These are phyloP conservation scores for Capromys pilorides DNA, from an alignment of 2,797 vertebrate genomes.

Conservation along the genomic window DNA sequence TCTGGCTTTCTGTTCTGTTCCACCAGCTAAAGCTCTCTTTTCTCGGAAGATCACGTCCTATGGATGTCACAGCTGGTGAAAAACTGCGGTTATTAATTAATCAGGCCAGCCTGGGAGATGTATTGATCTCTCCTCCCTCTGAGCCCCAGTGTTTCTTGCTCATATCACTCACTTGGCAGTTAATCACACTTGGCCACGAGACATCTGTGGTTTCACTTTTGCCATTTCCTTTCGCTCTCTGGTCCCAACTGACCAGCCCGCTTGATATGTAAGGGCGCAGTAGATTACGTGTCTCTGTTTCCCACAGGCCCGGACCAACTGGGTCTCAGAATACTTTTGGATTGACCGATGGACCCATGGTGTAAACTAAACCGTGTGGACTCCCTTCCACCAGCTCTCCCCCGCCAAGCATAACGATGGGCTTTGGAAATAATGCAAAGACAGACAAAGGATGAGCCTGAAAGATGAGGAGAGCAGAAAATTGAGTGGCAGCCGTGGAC, in stretches of 20 bases:
- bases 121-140: conserved; percentile 41
- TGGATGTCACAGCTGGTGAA: background rate
- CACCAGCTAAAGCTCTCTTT: background rate
- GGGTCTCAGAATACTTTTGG: background rate
- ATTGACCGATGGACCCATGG: background rate
- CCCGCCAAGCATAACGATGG: background rate
- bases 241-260: background rate
- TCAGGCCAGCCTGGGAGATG: background rate
- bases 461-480: background rate
- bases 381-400: background rate
- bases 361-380: background rate
- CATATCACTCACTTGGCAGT: conserved; percentile 55
- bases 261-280: background rate
- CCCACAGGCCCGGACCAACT: background rate
- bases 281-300: conserved; percentile 7
- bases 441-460: background rate
- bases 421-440: background rate
- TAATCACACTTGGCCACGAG: conserved; percentile 56
- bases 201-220: conserved; percentile 53
- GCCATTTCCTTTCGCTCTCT: conserved; percentile 55
- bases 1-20: background rate
- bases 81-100: conserved; percentile 51
- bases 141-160: conserved; percentile 26
- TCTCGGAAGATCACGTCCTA: background rate
- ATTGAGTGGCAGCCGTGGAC: background rate